These are phyloP conservation scores for Panopea generosa DNA, from an alignment of 2,888 invertebrate genomes.

Conservation along the genomic window DNA sequence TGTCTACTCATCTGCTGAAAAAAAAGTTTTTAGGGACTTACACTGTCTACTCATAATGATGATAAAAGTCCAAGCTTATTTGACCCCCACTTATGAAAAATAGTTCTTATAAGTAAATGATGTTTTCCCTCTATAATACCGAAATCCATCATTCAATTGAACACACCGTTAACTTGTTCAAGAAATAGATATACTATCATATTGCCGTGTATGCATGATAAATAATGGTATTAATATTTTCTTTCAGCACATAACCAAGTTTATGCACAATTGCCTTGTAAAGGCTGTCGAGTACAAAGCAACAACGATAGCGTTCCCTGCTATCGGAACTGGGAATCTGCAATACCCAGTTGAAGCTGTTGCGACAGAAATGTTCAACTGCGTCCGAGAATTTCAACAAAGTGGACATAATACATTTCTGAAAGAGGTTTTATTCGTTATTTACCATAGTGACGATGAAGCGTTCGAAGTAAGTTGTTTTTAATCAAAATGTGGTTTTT, in stretches of 20 bases:
- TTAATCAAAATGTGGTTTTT: no score
- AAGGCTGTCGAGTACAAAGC: conserved; percentile 5
- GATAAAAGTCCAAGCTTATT: no score
- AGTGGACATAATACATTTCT: conserved; percentile 5
- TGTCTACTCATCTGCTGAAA: no score
- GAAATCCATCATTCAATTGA: no score
- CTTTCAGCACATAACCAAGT: conserved; percentile 19
- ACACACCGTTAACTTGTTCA: no score
- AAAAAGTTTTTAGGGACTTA: no score
- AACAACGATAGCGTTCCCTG: conserved; percentile 44
- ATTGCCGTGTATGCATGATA: no score
- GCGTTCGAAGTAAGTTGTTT: conserved; percentile 14
- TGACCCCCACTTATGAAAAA: no score
- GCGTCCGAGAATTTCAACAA: conserved; percentile 19
- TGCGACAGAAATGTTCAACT: conserved; percentile 38
- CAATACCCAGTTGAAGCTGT: conserved; percentile 32
- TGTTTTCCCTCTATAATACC: no score
- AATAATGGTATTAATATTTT: not conserved
- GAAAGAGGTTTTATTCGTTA: conserved; percentile 27
- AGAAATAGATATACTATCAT: no score
- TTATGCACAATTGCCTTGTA: conserved; percentile 16
- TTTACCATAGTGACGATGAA: conserved; percentile 18
- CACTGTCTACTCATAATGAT: no score
- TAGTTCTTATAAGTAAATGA: no score
- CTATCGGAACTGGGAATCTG: conserved; percentile 42